A percentile compares a stretch with the other conserved stretches of the same genome.
Evolutionary conservation across 2,113 vertebrate genomes (phyloP).

Genomic region (Cercocebus atys): DNA sequence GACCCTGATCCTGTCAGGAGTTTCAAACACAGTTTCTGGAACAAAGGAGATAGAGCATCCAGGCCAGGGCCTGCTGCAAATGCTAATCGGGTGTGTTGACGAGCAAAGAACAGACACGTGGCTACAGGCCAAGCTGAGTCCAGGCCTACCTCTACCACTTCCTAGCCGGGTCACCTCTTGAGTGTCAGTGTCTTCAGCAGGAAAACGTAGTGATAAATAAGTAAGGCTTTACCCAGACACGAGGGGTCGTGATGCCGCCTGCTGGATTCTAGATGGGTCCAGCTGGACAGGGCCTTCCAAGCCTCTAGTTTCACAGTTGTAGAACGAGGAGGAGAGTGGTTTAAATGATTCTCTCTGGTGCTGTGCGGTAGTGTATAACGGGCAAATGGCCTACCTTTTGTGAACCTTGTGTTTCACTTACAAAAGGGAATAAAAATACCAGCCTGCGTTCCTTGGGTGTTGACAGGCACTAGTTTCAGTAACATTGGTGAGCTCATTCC

Average conservation of each 20-base stretch:
- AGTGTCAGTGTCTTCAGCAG: not conserved
- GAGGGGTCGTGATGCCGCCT: rapidly evolving
- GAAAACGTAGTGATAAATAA: not conserved
- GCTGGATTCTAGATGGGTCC: not conserved
- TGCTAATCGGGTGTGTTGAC: not conserved
- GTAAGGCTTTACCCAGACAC: not conserved
- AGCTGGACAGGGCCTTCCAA: not conserved
- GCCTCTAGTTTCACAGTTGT: rapidly evolving
- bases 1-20: rapidly evolving
- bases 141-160: not conserved
- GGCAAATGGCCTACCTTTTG: not conserved
- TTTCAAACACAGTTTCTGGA: rapidly evolving
- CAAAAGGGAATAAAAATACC: not conserved
- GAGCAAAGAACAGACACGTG: not conserved
- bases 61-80: not conserved
- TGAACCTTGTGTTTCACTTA: rapidly evolving
- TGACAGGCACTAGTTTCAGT: not conserved
- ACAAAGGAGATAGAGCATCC: not conserved
- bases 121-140: not conserved
- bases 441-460: rapidly evolving
- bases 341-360: rapidly evolving
- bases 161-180: rapidly evolving
- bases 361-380: rapidly evolving
- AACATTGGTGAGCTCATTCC: not conserved
- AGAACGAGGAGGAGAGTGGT: not conserved